These are phyloP conservation scores for Clarias fuscus DNA, from an alignment of 2,797 vertebrate species.

Conservation along the genomic window DNA sequence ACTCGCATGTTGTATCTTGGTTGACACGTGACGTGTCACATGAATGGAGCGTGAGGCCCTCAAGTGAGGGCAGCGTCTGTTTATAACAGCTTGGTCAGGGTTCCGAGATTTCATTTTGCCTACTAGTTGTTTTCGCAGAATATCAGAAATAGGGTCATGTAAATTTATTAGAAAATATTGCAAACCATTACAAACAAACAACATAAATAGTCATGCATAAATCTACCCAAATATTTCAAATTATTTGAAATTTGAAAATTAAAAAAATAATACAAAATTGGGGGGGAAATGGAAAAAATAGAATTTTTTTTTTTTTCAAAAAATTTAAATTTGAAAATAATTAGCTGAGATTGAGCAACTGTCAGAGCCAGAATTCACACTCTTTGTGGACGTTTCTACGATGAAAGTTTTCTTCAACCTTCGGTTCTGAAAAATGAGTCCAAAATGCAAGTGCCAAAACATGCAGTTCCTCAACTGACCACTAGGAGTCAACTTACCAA, in stretches of 20 bases:
- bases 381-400: not conserved
- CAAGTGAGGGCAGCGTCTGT: not conserved
- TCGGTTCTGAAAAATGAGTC: too few relatives aligned
- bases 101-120: not conserved
- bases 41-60: not conserved
- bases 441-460: too few relatives aligned
- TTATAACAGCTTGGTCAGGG: not conserved
- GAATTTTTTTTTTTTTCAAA: too few relatives aligned
- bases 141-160: not conserved
- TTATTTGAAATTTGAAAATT: too few relatives aligned
- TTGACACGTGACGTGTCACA: not conserved
- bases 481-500: too few relatives aligned
- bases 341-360: not conserved
- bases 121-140: not conserved
- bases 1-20: not conserved
- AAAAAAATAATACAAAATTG: too few relatives aligned
- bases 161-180: not conserved
- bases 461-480: too few relatives aligned
- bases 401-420: too few relatives aligned
- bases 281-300: too few relatives aligned
- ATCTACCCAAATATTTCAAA: too few relatives aligned
- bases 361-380: not conserved
- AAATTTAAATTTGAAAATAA: too few relatives aligned
- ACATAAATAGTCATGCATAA: not conserved
- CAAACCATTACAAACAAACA: not conserved